Base-by-base conservation (phyloP, 2,797 vertebrate species). In the Euthynnus affinis region DNA sequence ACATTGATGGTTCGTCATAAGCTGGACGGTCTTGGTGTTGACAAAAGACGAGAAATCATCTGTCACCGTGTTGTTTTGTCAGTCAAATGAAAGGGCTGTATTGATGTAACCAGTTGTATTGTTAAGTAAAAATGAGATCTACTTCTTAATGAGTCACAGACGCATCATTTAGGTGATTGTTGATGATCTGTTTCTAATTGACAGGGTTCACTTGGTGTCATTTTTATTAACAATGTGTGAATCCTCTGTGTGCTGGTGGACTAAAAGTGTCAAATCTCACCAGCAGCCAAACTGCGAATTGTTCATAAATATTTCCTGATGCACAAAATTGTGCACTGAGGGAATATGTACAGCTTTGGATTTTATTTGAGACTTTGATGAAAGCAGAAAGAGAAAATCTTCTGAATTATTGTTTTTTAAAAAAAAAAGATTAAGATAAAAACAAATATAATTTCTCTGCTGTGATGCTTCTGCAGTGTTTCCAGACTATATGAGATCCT, bases 1-100 rank as follows among this genome's bases (percentile, higher is more conserved):
- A 9, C 3, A 22, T 0, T 9, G 0, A 1, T 49, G 71, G 7
- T 46, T 22, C 29, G 17, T 37, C 14, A 13, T 0, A 18, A 22
- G 6, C 40, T 25, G 29, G n/a, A 14, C 20, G 0, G 12, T 34
- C 53, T 69, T 52, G 2, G 5, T 29, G 37, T 2, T n/a, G 62
- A 63, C 4, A 27, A 20, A 44, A 17, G 12, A 13, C 20, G 2
- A 37, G 12, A 32, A n/a, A 9, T 58, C 40, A 13, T 51, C n/a
- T n/a, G 55, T 7, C 58, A 9, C 34, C 22, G 3, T 22, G 5
- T 2, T 32, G 27, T 32, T 32, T 6, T 32, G 29, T 32, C 29
- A 32, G 29, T 29, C 27, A 29, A 46, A 12, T 15, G 25, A 46
- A 56, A 15, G 34, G 2, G 9, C 13, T 62, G n/a, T 42, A 6